Conservation (phyloP, 2,888 invertebrate genomes). For the Andrena camellia region DNA sequence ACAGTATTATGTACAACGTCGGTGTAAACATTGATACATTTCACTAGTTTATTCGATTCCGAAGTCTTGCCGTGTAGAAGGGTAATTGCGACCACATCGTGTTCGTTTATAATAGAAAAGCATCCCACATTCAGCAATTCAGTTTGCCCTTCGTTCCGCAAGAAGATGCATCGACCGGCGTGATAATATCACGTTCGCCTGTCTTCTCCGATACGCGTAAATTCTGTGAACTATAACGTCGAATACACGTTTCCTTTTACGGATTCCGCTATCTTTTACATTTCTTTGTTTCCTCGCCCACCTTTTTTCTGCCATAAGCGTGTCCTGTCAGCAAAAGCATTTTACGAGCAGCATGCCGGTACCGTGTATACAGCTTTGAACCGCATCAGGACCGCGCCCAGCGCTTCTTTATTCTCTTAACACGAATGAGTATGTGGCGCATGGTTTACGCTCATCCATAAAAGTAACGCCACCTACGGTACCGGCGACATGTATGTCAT, state of each 20-base stretch:
- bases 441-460: conserved; percentile 80
- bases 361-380: conserved; percentile 62
- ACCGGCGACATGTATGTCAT: conserved; percentile 68
- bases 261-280: conserved; percentile 14
- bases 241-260: conserved; percentile 25
- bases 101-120: neutral
- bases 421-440: conserved; percentile 73
- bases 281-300: conserved; percentile 39
- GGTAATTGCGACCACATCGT: too few species aligned
- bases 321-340: conserved; percentile 79
- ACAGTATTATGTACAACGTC: too few species aligned
- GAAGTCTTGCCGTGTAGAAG: too few species aligned
- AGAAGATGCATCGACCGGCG: neutral
- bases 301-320: conserved; percentile 74
- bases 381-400: conserved; percentile 64
- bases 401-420: conserved; percentile 79
- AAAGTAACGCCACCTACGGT: conserved; percentile 76
- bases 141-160: neutral
- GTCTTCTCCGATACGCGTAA: conserved; percentile 65
- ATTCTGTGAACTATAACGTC: conserved; percentile 73
- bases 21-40: too few species aligned
- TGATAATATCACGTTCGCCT: conserved; percentile 35
- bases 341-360: conserved; percentile 76
- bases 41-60: too few species aligned
- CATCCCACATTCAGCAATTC: neutral